These are phyloP conservation scores for Rhagoletis zephyria DNA, from an alignment of 1,140 invertebrate species.

Conservation along the genomic window DNA sequence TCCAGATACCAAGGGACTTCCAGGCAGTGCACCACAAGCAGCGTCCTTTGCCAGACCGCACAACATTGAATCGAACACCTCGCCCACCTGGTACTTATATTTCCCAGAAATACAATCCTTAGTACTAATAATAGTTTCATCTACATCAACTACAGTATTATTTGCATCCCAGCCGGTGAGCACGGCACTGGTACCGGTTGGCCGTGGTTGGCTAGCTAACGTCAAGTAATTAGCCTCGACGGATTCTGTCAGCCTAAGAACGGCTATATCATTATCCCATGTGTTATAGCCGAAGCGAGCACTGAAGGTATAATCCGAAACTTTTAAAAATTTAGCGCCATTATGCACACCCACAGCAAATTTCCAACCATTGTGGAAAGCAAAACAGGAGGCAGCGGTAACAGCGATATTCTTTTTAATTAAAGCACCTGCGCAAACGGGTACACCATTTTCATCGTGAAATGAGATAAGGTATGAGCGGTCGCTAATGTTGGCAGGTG, in stretches of 20 bases:
- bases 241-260: too few species aligned
- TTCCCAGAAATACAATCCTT: constrained; percentile 66
- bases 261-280: too few species aligned
- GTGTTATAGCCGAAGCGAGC: too few species aligned
- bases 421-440: constrained; percentile 77
- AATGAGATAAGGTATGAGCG: background rate
- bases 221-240: too few species aligned
- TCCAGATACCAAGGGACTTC: too few species aligned
- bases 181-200: constrained; percentile 54
- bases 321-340: too few species aligned
- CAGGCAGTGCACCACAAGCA: constrained; percentile 64
- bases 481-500: background rate
- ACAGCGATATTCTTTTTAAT: constrained; percentile 74
- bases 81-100: constrained; percentile 58
- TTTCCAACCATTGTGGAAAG: constrained; percentile 62
- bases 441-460: constrained; percentile 57
- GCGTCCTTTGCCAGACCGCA: constrained; percentile 75
- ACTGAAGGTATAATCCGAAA: too few species aligned
- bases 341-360: constrained; percentile 55
- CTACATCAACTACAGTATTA: constrained; percentile 60
- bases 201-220: too few species aligned
- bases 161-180: constrained; percentile 75
- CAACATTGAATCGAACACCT: constrained; percentile 74
- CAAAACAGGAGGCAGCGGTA: constrained; percentile 78
- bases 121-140: constrained; percentile 69